Evolutionary conservation across 2,888 invertebrate species (phyloP).

Genomic region (Rosalia funebris): DNA sequence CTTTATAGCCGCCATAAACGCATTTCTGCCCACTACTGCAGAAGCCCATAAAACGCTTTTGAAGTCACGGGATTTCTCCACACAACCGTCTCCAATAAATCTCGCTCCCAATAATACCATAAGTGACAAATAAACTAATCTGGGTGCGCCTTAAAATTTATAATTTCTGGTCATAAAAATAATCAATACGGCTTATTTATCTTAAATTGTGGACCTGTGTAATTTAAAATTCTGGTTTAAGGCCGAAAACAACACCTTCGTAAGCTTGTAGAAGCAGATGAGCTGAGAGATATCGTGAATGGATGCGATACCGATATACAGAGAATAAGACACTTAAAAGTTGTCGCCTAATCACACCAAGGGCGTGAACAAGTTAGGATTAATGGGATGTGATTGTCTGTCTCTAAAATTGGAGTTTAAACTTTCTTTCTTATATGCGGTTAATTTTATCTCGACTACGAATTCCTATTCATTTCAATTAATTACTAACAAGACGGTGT

Average conservation of each 20-base stretch:
- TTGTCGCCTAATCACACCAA: conserved; percentile 15
- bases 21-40: conserved; percentile 8
- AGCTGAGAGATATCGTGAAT: conserved; percentile 17
- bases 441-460: not conserved
- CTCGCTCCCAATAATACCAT: conserved; percentile 5
- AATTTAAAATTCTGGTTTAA: conserved; percentile 31
- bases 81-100: conserved; percentile 7
- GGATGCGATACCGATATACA: conserved; percentile 19
- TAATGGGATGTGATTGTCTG: not conserved
- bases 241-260: conserved; percentile 28
- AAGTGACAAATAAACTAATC: conserved; percentile 17
- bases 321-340: conserved; percentile 15
- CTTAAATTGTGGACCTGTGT: conserved; percentile 28
- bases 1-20: conserved; percentile 6
- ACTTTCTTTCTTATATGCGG: not conserved
- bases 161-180: conserved; percentile 23
- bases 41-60: conserved; percentile 18
- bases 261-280: conserved; percentile 29
- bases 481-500: too few species aligned
- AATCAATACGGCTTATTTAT: conserved; percentile 25
- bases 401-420: not conserved
- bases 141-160: conserved; percentile 19
- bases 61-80: conserved; percentile 1
- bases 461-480: too few species aligned
- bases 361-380: conserved; percentile 12